These are phyloP conservation scores for Lutraria rhynchaena DNA, from an alignment of 1,140 invertebrate species.

Conservation along the genomic window DNA sequence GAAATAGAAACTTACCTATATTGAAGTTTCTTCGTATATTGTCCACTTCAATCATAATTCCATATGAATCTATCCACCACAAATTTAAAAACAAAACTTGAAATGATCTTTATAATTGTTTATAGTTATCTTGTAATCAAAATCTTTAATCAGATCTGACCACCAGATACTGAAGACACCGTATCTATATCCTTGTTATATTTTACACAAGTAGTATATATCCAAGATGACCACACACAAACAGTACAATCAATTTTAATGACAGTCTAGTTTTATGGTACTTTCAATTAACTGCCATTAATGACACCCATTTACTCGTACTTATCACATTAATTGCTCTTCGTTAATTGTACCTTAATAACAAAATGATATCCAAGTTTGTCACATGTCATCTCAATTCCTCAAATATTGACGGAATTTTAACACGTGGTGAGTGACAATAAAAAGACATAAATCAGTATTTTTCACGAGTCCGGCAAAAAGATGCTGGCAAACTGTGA, in stretches of 20 bases:
- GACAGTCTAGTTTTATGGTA: background rate
- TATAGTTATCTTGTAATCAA: no score
- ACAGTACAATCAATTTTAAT: background rate
- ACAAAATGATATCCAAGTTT: slow-evolving; percentile 27
- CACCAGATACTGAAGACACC: no score
- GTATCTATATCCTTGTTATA: no score
- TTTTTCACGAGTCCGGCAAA: slow-evolving; percentile 20
- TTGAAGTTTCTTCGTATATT: slow-evolving; percentile 26
- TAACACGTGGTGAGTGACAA: slow-evolving; percentile 40
- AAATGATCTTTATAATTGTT: no score
- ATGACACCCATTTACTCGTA: slow-evolving; percentile 52
- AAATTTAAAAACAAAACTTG: no score
- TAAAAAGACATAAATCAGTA: slow-evolving; percentile 5
- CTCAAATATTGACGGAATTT: background rate
- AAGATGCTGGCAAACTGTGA: slow-evolving; percentile 21
- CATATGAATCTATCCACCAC: no score
- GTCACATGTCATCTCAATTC: slow-evolving; percentile 47
- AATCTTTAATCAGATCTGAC: no score
- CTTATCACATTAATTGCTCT: slow-evolving; percentile 54
- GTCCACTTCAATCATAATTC: slow-evolving; percentile 53
- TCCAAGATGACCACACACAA: no score
- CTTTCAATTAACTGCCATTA: slow-evolving; percentile 15
- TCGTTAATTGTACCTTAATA: slow-evolving; percentile 26
- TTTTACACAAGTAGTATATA: no score
- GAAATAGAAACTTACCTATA: slow-evolving; percentile 21